Percentiles rank a stretch among this genome's conserved stretches.
Evolutionary conservation across 1,140 invertebrate species (phyloP).

Genomic region (Megathymus violae): DNA sequence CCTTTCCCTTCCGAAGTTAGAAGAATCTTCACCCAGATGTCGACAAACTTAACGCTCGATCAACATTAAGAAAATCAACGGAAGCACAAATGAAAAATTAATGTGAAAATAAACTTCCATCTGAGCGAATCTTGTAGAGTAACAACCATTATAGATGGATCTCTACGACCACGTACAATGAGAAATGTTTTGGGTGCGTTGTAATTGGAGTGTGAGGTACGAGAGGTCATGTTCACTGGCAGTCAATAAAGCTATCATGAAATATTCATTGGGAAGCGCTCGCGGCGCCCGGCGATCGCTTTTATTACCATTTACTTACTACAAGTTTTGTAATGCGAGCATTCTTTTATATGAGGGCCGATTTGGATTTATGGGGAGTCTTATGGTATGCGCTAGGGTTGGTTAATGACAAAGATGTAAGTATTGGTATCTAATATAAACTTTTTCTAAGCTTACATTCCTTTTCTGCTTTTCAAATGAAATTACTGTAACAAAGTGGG

Average conservation of each 20-base stretch:
- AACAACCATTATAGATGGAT: constrained; percentile 14
- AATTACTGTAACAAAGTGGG: too few relatives aligned
- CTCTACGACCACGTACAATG: constrained; percentile 4
- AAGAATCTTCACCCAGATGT: background rate
- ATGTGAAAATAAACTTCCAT: constrained; percentile 34
- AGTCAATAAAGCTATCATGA: constrained; percentile 26
- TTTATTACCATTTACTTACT: constrained; percentile 32
- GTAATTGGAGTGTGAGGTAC: constrained; percentile 16
- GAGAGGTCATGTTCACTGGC: constrained; percentile 23
- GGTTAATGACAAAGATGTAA: background rate
- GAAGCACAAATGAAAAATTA: constrained; percentile 27
- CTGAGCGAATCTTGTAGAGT: constrained; percentile 11
- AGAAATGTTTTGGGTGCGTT: constrained; percentile 15
- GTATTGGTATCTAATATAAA: too few relatives aligned
- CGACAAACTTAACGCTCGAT: constrained; percentile 15
- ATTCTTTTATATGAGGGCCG: constrained; percentile 7
- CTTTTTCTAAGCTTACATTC: too few relatives aligned
- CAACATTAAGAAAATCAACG: constrained; percentile 34
- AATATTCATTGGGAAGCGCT: constrained; percentile 17
- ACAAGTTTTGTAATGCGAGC: constrained; percentile 26
- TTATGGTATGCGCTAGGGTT: background rate
- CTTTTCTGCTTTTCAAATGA: too few relatives aligned
- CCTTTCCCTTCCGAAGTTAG: background rate
- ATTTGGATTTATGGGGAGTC: constrained; percentile 1
- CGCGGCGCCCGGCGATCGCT: constrained; percentile 14